A percentile compares a stretch with the other conserved stretches of the same genome.
These are phyloP conservation scores for Galaxias olidus DNA, from an alignment of 2,797 vertebrate species.

Conservation along the genomic window DNA sequence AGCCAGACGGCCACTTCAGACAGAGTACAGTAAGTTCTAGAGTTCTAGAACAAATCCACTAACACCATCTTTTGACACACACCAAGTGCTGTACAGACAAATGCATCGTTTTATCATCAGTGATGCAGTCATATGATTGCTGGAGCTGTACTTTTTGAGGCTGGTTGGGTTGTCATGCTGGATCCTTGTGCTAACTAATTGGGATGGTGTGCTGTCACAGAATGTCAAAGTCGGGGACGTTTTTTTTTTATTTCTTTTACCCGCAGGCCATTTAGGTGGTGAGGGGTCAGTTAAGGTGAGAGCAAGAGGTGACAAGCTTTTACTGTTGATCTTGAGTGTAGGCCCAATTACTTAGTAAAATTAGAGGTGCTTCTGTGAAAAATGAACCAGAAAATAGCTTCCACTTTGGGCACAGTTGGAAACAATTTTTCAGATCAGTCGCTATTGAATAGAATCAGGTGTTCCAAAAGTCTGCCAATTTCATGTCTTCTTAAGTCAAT, in stretches of 20 bases:
- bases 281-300: background rate
- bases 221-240: slow-evolving; percentile 50
- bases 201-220: slow-evolving; percentile 49
- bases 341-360: slow-evolving; percentile 42
- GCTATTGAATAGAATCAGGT: slow-evolving; percentile 27
- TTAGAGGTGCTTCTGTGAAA: slow-evolving; percentile 45
- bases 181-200: slow-evolving; percentile 53
- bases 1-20: background rate
- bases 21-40: background rate
- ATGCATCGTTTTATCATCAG: too few relatives aligned
- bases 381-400: slow-evolving; percentile 49
- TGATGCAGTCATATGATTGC: slow-evolving; percentile 12
- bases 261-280: slow-evolving; percentile 25
- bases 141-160: slow-evolving; percentile 47
- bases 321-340: slow-evolving; percentile 25
- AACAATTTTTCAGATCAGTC: slow-evolving; percentile 45
- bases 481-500: slow-evolving; percentile 24
- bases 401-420: slow-evolving; percentile 24
- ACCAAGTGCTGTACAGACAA: too few relatives aligned
- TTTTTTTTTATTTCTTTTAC: slow-evolving; percentile 20
- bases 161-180: slow-evolving; percentile 36
- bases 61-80: too few relatives aligned
- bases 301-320: background rate
- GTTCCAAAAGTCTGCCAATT: slow-evolving; percentile 53
- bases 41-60: slow-evolving; percentile 17